phyloP scores from a whole-genome alignment of 2,113 vertebrate genomes.

The Beaufortia kweichowensis region DNA sequence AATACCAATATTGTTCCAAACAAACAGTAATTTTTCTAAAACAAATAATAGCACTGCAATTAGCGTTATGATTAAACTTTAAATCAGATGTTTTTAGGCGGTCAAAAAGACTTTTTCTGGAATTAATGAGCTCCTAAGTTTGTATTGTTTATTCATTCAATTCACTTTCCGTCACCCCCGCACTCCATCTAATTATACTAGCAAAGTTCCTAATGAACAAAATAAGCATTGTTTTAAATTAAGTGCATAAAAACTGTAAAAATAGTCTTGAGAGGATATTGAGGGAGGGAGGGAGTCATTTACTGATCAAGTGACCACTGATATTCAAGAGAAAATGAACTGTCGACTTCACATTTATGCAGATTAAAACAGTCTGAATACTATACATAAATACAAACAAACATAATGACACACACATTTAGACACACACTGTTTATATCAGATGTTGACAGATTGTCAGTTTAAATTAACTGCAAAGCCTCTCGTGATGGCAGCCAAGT shows the following conservation, averaged over 20 bases:
- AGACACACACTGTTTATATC: too few species aligned
- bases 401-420: too few species aligned
- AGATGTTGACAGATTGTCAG: conserved; percentile 18
- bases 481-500: background rate
- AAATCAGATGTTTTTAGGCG: too few species aligned
- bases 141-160: conserved; percentile 59
- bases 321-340: background rate
- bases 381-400: too few species aligned
- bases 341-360: background rate
- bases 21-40: background rate
- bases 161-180: conserved; percentile 67
- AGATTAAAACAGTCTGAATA: too few species aligned
- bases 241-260: conserved; percentile 55
- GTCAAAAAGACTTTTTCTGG: conserved; percentile 36
- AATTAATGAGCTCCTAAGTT: conserved; percentile 64
- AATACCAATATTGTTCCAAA: background rate
- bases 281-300: too few species aligned
- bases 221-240: conserved; percentile 64
- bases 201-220: conserved; percentile 68
- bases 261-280: too few species aligned
- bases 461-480: conserved; percentile 7
- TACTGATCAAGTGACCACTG: background rate
- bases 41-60: background rate
- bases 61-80: background rate
- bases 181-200: conserved; percentile 67